These are phyloP conservation scores for Philotrypesis tridentata DNA, from an alignment of 1,140 invertebrate genomes.

Conservation along the genomic window DNA sequence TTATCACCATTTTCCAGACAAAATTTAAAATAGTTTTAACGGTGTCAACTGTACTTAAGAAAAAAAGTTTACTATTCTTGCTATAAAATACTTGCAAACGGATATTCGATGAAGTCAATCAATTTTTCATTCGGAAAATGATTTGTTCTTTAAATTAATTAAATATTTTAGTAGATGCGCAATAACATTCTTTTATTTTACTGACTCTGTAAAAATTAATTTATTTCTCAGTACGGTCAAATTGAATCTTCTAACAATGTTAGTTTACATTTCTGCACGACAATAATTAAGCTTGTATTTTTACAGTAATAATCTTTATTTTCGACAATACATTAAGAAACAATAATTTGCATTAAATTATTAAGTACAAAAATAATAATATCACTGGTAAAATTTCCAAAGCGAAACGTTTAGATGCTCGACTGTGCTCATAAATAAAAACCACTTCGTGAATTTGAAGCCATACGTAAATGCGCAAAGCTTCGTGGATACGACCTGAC, in stretches of 20 bases:
- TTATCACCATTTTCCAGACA: no score
- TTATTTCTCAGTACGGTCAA: no score
- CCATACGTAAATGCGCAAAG: not conserved
- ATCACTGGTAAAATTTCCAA: not conserved
- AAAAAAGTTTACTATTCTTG: no score
- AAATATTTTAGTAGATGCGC: no score
- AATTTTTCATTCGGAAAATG: no score
- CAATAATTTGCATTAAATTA: not conserved
- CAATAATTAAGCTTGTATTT: not conserved
- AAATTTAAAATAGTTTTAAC: no score
- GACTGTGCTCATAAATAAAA: slow-evolving; percentile 16
- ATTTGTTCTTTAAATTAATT: no score
- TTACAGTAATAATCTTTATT: slow-evolving; percentile 4
- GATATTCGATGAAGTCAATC: no score
- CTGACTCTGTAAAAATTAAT: no score
- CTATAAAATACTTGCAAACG: no score
- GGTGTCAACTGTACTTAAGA: no score
- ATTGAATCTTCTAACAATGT: not conserved
- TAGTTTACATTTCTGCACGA: not conserved
- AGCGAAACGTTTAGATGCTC: not conserved
- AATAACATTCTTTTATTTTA: no score
- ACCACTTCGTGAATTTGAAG: not conserved
- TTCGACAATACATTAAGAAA: slow-evolving; percentile 1
- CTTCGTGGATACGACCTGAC: not conserved
- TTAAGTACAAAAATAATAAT: slow-evolving; percentile 37